phyloP scores from a whole-genome alignment of 2,113 vertebrate genomes.

The Nyctibius bracteatus region DNA sequence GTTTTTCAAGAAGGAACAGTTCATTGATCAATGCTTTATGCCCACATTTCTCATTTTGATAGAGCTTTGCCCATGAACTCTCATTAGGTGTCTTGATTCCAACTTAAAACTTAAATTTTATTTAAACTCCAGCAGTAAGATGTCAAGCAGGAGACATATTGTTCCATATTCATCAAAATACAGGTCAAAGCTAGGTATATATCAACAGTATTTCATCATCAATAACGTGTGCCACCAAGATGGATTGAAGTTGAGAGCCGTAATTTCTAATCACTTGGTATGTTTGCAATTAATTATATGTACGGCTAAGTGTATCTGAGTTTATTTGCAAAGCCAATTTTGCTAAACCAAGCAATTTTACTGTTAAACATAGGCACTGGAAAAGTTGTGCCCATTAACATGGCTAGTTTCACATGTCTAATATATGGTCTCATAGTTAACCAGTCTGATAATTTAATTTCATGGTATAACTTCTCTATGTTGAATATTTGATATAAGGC shows the following conservation, averaged over 20 bases:
- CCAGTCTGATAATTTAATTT: slow-evolving; percentile 31
- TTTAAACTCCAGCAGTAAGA: not conserved
- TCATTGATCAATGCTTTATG: slow-evolving; percentile 43
- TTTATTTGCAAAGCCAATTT: not conserved
- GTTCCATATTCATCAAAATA: not conserved
- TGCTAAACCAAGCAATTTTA: not conserved
- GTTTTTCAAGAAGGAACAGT: slow-evolving; percentile 33
- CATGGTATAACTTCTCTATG: not conserved
- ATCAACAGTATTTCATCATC: not conserved
- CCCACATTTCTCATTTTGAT: slow-evolving; percentile 45
- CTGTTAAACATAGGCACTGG: not conserved
- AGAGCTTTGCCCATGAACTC: slow-evolving; percentile 31
- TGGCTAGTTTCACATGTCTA: not conserved
- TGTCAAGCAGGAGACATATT: not conserved
- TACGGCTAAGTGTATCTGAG: not conserved
- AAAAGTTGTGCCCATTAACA: not conserved
- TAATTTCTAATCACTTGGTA: not conserved
- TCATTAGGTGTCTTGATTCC: slow-evolving; percentile 25
- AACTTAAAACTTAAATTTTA: slow-evolving; percentile 21
- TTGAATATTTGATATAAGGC: not conserved
- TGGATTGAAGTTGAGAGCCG: not conserved
- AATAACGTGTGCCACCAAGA: not conserved
- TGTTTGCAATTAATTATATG: slow-evolving; percentile 9
- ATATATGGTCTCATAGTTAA: slow-evolving; percentile 24
- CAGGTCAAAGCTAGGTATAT: not conserved